Base-by-base conservation (phyloP, 1,140 invertebrate species). In the Seison nebaliae region DNA sequence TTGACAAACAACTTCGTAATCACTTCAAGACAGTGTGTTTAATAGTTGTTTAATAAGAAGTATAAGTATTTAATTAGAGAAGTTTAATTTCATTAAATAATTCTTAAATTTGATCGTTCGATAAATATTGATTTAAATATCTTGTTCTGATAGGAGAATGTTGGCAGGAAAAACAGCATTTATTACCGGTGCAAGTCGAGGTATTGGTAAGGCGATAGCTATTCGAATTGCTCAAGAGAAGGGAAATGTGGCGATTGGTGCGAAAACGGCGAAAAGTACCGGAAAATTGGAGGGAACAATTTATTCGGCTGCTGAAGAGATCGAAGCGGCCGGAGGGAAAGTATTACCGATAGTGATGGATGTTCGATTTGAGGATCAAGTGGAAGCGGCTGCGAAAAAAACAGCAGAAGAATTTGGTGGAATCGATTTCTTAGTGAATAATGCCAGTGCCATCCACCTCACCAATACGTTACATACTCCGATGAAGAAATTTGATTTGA, bases 221-320 rank as follows among this genome's bases (percentile, higher is more conserved):
- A 51, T 94, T 11, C 9, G 38, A 5, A 34, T 57, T 29, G 64
- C 64, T n/a, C 52, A 49, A 53, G 86, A 96, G 72, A 56, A 56
- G 8, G 83, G 81, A 0, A 91, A 91, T 61, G 66, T 94, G 49
- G 71, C 88, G 6, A 70, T 93, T 46, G 81, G 80, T 37, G 83
- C 83, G 1, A 94, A 93, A 67, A 94, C 83, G n/a, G 75, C 74
- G 1, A 71, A 78, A 47, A 70, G 78, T 1, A 81, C 96, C 70
- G 80, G 84, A 5, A 94, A 91, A 63, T 57, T 96, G 31, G 77
- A 80, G n/a, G 88, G 88, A 42, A 96, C 88, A 12, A 93, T 96
- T 55, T 94, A 80, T 57, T 71, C 78, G 4, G 79, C 86, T 33
- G 84, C 83, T 6, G 70, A 84, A 67, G 86, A 98, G 69, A 73